Percentiles rank a stretch among this genome's conserved stretches.
Conservation (phyloP, 2,113 vertebrate genomes). For the Nematolebias whitei region DNA sequence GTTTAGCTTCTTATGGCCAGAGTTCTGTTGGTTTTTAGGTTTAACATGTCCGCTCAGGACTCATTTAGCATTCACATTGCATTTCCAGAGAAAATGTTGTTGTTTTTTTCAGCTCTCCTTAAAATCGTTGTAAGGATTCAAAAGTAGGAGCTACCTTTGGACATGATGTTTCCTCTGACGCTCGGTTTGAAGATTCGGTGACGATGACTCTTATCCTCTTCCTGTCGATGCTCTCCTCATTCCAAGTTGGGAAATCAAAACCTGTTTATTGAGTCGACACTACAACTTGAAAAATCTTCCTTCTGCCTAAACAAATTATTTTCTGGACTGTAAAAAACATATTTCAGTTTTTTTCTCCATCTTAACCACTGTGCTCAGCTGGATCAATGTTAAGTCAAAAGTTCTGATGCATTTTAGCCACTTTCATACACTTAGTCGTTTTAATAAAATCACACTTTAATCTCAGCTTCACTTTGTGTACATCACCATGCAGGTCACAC, state of each 20-base stretch:
- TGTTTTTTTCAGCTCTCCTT: too few species aligned
- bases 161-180: constrained; percentile 47
- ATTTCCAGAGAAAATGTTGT: too few species aligned
- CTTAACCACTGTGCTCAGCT: neutral
- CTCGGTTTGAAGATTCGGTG: constrained; percentile 19
- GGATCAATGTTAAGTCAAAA: too few species aligned
- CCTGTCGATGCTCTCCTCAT: neutral
- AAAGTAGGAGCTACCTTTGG: constrained; percentile 35
- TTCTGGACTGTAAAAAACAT: neutral
- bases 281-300: constrained; percentile 17
- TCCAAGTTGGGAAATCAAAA: neutral
- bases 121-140: too few species aligned
- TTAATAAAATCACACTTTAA: neutral
- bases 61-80: too few species aligned
- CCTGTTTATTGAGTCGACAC: neutral
- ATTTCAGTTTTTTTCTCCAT: neutral
- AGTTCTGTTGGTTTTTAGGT: too few species aligned
- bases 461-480: constrained; percentile 9
- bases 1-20: too few species aligned
- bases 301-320: constrained; percentile 2
- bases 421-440: neutral
- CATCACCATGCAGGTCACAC: constrained; percentile 4
- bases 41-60: too few species aligned
- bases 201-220: neutral
- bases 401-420: too few species aligned